phyloP scores from a whole-genome alignment of 1,140 invertebrate species.

The Yoshiicerus persimilis region DNA sequence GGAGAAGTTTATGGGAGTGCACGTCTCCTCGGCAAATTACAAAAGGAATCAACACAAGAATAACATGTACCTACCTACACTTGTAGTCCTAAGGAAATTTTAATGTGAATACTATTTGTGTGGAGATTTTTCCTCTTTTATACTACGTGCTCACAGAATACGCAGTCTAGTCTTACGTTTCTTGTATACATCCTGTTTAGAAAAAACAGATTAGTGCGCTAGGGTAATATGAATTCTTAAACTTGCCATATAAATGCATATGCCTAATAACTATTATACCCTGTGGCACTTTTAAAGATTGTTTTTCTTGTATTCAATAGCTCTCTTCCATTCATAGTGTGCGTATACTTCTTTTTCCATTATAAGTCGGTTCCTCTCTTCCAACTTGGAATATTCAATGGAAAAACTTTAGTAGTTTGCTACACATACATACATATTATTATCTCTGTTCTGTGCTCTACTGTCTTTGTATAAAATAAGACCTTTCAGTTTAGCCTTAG shows the following conservation, averaged over 20 bases:
- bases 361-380: background rate
- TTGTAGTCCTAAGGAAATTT: background rate
- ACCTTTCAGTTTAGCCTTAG: background rate
- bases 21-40: background rate
- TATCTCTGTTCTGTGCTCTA: background rate
- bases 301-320: background rate
- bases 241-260: background rate
- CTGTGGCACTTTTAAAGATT: background rate
- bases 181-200: background rate
- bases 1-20: conserved; percentile 10
- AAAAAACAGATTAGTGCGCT: background rate
- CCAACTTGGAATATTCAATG: background rate
- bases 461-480: background rate
- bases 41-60: background rate
- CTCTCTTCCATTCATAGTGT: no score
- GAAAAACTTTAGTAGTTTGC: background rate
- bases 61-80: background rate
- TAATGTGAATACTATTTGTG: background rate
- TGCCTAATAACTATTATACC: background rate
- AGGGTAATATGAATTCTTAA: background rate
- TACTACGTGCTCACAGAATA: background rate
- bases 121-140: background rate
- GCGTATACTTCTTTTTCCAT: background rate
- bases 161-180: background rate
- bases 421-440: background rate